A percentile compares a stretch with the other conserved stretches of the same genome.
These are phyloP conservation scores for Drosophila paranaensis DNA, from an alignment of 2,888 invertebrate species.

Conservation along the genomic window DNA sequence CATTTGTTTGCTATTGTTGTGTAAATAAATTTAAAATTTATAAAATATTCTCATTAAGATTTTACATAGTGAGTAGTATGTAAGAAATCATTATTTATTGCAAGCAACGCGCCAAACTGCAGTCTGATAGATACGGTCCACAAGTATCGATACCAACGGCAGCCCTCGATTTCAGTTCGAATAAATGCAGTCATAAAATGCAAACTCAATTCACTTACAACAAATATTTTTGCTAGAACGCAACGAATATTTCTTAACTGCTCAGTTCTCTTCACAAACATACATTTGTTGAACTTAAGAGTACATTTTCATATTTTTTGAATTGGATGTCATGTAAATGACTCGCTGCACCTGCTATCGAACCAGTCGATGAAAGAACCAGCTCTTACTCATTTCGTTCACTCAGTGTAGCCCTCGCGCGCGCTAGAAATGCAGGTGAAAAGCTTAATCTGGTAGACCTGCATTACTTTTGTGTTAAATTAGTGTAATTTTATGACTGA, in stretches of 20 bases:
- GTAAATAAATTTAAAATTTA: no score
- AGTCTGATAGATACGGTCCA: not conserved
- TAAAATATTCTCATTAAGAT: no score
- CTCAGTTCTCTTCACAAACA: not conserved
- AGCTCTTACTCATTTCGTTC: not conserved
- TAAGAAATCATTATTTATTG: not conserved
- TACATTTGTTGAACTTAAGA: no score
- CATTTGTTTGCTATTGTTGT: not conserved
- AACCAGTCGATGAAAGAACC: not conserved
- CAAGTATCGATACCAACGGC: not conserved
- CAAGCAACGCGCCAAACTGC: not conserved
- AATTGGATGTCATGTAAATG: not conserved
- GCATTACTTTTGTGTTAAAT: slow-evolving; percentile 11
- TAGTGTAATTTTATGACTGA: slow-evolving; percentile 43
- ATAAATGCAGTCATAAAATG: not conserved
- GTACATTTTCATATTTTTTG: not conserved
- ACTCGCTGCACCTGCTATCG: not conserved
- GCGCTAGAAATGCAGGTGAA: slow-evolving; percentile 47
- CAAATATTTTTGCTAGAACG: not conserved
- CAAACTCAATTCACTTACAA: not conserved
- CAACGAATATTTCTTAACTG: not conserved
- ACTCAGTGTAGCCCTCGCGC: slow-evolving; percentile 45
- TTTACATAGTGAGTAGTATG: not conserved
- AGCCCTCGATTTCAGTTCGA: not conserved
- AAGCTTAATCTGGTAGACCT: slow-evolving; percentile 6